Evolutionary conservation across 2,113 vertebrate genomes (phyloP).

Genomic region (Passer montanus): DNA sequence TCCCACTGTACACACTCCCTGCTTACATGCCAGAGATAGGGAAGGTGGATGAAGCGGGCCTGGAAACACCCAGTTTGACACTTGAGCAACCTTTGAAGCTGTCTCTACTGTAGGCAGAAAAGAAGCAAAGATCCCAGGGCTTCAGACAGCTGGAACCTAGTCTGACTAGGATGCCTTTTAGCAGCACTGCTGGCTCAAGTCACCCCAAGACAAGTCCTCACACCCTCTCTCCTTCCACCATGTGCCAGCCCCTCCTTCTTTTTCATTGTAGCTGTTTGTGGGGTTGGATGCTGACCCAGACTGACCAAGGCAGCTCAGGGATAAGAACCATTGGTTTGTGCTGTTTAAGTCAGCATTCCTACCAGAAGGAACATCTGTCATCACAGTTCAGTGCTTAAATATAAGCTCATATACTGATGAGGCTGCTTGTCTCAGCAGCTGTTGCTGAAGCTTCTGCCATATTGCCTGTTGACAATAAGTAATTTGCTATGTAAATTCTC

Average conservation of each 20-base stretch:
- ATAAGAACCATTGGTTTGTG: not conserved
- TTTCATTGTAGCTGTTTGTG: not conserved
- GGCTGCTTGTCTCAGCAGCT: not conserved
- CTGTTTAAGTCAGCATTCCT: not conserved
- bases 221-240: not conserved
- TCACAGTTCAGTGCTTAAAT: not conserved
- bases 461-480: not conserved
- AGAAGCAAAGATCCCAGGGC: not conserved
- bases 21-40: not conserved
- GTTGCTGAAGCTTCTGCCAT: not conserved
- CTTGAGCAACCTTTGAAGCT: not conserved
- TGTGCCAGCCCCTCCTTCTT: not conserved
- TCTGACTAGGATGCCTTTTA: not conserved
- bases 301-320: not conserved
- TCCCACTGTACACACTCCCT: not conserved
- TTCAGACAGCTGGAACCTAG: not conserved
- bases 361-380: not conserved
- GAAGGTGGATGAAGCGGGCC: not conserved
- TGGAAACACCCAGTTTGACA: not conserved
- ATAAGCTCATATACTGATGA: not conserved
- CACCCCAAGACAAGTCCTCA: not conserved
- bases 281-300: not conserved
- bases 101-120: not conserved
- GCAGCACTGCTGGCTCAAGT: not conserved
- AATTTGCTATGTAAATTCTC: not conserved